Base-by-base conservation (phyloP, 2,888 invertebrate genomes). In the Phragmatobia fuliginosa region DNA sequence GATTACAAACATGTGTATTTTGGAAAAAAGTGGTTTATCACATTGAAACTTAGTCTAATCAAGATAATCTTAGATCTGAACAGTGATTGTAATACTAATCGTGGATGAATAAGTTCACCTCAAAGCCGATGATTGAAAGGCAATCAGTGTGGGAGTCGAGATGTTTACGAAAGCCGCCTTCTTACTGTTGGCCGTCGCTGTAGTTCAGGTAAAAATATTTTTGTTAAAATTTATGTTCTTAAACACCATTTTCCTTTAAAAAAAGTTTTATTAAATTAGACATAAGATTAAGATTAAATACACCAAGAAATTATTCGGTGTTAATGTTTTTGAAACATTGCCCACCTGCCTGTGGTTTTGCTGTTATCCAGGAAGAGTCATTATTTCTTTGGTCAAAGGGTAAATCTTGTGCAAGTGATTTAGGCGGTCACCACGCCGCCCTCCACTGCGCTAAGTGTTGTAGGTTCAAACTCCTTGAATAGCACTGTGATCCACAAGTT, bases 111-210 rank as follows among this genome's bases (percentile, higher is more conserved):
- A 70, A 74, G 73, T 70, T n/a, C 66, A 75, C 72, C 64, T 72
- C 49, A 68, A 67, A 72, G 72, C 66, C 45, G 64, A 41, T 18
- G 28, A 58, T 59, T 65, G 25, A 5, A 21, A 28, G 56, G 32
- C 49, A 71, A 67, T 67, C 84, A 89, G 88, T 56, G 28, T 87
- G 79, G 77, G 68, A 41, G 75, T 73, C 41, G 86, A 80, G 67
- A 90, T 91, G 91, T 85, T 85, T 73, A 73, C 81, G 85, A 84
- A 79, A 73, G 72, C 88, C 82, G 86, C 82, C 68, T 77, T 87
- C 14, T 38, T 90, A 38, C 62, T 88, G 58, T 68, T 90, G 52
- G 83, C 80, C 74, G 80, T 88, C 74, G 86, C 85, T 70, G 73
- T 84, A 58, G 76, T 84, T 70, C 89, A 88, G 89, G 91, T 91